Evolutionary conservation across 2,888 invertebrate genomes (phyloP), one percentile per base, ranked within the genome.

Genomic region (Lysandra bellargus): DNA sequence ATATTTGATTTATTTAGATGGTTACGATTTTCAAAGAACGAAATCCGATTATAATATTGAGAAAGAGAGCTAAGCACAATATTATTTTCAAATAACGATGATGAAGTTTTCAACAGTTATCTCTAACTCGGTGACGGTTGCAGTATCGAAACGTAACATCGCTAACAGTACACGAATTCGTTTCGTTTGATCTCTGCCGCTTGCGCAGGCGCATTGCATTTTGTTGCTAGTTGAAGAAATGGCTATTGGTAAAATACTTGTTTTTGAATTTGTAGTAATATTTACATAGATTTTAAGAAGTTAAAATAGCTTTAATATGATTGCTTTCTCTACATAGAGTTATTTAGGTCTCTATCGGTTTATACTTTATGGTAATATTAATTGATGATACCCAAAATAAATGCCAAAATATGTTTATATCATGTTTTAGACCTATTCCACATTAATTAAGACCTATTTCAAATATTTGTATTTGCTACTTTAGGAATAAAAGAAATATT

Each of bases 131-230:
- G 33, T 57, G 53, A 53, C 76, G 33, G 64, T 6, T 23, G 49
- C 49, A 33, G 53, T 57, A 75, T 76, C 53, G 17, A 53, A 57
- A 57, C 57, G 53, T 57, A 57, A 76, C 53, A n/a, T 76, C 53
- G 23, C 17, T 76, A 76, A 76, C 76, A 76, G 76, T 57, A 76
- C 76, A 76, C 57, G 76, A 53, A 76, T 76, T 76, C 53, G 76
- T 76, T 33, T 76, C 76, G 17, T 33, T 30, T 23, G 44, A 44
- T 40, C 64, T 69, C 69, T 14, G 69, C 69, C 33, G 33, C 33
- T 17, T 33, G 33, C 69, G 69, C 69, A 1, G 33, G 69, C 4
- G 17, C 33, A 33, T 69, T 69, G 69, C 14, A 61, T 61, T 61
- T n/a, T 61, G 61, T n/a, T 23, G 23, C 49, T 1, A 12, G 49